A percentile compares a stretch with the other conserved stretches of the same genome.
These are phyloP conservation scores for Caenorhabditis latens DNA, from an alignment of 1,140 invertebrate species.

Conservation along the genomic window DNA sequence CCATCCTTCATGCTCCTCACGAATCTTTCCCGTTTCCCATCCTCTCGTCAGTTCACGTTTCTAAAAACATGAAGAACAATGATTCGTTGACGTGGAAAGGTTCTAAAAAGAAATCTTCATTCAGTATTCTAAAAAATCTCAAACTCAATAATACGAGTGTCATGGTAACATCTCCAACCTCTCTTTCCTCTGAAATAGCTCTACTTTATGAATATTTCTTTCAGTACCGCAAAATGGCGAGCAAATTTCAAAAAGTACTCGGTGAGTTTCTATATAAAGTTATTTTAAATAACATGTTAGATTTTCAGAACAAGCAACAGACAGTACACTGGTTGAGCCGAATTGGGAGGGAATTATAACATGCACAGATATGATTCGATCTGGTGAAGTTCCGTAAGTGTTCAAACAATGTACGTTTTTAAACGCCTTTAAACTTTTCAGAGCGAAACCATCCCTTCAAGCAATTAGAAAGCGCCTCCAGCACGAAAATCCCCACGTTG, in stretches of 20 bases:
- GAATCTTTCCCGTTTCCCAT: neutral
- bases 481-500: slow-evolving; percentile 74
- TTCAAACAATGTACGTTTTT: slow-evolving; percentile 52
- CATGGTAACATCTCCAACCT: neutral
- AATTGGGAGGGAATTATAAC: slow-evolving; percentile 76
- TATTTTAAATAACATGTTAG: neutral
- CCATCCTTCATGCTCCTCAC: neutral
- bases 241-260: slow-evolving; percentile 66
- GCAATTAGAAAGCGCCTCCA: slow-evolving; percentile 73
- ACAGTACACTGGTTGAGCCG: slow-evolving; percentile 74
- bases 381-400: slow-evolving; percentile 74
- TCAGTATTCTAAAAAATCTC: slow-evolving; percentile 5
- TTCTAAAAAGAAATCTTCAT: neutral
- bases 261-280: slow-evolving; percentile 57
- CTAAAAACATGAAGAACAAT: neutral
- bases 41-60: neutral
- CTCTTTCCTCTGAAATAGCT: neutral
- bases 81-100: too few relatives aligned
- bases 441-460: slow-evolving; percentile 72
- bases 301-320: slow-evolving; percentile 74
- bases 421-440: slow-evolving; percentile 60
- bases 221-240: slow-evolving; percentile 62
- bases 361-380: slow-evolving; percentile 75
- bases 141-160: neutral
- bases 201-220: neutral